phyloP scores from a whole-genome alignment of 2,888 invertebrate species.

The Taenaris catops region DNA sequence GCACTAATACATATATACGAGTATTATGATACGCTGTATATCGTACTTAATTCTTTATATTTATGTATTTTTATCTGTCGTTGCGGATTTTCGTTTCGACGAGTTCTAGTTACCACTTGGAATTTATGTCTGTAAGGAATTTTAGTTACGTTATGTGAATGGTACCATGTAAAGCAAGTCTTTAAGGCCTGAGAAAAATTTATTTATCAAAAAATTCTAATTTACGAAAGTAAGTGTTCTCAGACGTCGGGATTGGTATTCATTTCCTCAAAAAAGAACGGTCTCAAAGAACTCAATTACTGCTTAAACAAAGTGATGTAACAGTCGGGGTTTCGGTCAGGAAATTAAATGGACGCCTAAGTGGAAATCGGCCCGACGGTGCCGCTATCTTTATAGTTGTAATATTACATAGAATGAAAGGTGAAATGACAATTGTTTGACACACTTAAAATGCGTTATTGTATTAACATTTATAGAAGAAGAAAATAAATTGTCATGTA shows the following conservation, averaged over 20 bases:
- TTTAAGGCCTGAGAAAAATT: background rate
- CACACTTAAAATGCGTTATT: no score
- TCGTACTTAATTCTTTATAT: no score
- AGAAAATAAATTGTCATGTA: no score
- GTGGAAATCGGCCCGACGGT: constrained; percentile 50
- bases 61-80: no score
- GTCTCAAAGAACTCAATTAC: constrained; percentile 71
- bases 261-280: constrained; percentile 67
- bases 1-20: no score
- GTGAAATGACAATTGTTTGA: constrained; percentile 52
- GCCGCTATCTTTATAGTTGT: constrained; percentile 65
- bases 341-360: constrained; percentile 75
- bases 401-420: constrained; percentile 53
- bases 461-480: no score
- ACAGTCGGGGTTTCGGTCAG: constrained; percentile 62
- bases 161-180: background rate
- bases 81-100: no score
- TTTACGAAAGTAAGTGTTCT: constrained; percentile 38
- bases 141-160: constrained; percentile 6
- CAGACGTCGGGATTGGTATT: constrained; percentile 43
- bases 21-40: no score
- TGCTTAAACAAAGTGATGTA: constrained; percentile 71
- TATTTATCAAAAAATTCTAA: constrained; percentile 25
- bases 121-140: no score
- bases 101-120: no score